Evolutionary conservation across 2,888 invertebrate species (phyloP), one percentile per base, ranked within the genome.

Genomic region (Molanna angustata): DNA sequence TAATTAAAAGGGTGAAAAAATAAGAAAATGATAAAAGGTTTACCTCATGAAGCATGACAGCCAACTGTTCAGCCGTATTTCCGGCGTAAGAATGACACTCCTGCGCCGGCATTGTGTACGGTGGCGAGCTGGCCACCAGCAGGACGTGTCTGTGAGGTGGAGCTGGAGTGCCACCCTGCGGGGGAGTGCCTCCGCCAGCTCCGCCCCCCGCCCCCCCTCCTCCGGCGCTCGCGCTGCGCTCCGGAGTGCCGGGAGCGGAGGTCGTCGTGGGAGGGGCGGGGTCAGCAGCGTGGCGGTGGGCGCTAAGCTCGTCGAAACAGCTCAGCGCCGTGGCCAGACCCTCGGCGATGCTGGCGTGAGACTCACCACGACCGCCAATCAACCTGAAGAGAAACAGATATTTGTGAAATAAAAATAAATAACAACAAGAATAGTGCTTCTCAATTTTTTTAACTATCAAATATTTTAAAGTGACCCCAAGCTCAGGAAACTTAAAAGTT

Each of bases 81-180:
- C 88, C 89, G 18, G 82, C 75, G 68, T 84, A 90, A 19, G 80
- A 76, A 63, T 81, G 82, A 44, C 84, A 84, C 66, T 91, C 90
- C 63, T 80, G 80, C 54, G 90, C 91, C 18, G 90, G 88, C 60
- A 92, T 80, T n/a, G 86, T 83, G 69, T 94, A 95, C 0, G 95
- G 94, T 0, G 94, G 88, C 3, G 94, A 94, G 66, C 93, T 94
- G 68, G 94, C 94, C 27, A 96, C 80, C 7, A 96, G 71, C 52
- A 93, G 79, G 60, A 91, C 87, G 67, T 92, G 90, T 61, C 86
- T 82, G 63, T 85, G 82, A 0, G 83, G 81, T 18, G 69, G 78
- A 32, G 67, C 67, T 52, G 67, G 68, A n/a, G n/a, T n/a, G n/a
- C n/a, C n/a, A n/a, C n/a, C 67, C 63, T 19, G 6, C 44, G 80